Conservation (phyloP, 2,888 invertebrate species). For the Oscheius sp. region DNA sequence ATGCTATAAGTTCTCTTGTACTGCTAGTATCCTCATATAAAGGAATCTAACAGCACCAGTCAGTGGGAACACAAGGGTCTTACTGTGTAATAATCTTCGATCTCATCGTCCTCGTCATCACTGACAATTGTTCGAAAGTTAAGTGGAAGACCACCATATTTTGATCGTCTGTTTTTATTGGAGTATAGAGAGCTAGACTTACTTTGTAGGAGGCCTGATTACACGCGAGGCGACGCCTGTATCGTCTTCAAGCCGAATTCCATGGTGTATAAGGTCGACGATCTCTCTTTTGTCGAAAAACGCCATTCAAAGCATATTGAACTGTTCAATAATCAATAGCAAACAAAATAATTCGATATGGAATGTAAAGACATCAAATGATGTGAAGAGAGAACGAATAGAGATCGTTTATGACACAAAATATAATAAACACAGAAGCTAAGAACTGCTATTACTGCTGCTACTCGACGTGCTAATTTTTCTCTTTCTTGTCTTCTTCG, state of each 20-base stretch:
- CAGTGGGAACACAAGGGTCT: background rate
- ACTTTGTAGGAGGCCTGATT: conserved; percentile 33
- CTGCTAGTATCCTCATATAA: conserved; percentile 40
- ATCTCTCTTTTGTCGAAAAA: conserved; percentile 45
- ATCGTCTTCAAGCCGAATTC: conserved; percentile 47
- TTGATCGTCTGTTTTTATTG: conserved; percentile 34
- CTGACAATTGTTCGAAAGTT: conserved; percentile 38
- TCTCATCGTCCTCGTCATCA: conserved; percentile 32
- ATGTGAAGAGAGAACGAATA: conserved; percentile 17
- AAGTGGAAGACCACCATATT: conserved; percentile 52
- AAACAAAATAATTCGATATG: too few relatives aligned
- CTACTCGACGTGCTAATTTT: conserved; percentile 1
- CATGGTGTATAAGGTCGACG: conserved; percentile 47
- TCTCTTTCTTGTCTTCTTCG: conserved; percentile 16
- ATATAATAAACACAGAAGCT: background rate
- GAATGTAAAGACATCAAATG: conserved; percentile 10
- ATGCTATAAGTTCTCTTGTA: conserved; percentile 27
- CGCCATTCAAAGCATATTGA: too few relatives aligned
- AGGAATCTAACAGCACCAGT: conserved; percentile 36
- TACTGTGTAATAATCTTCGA: conserved; percentile 37
- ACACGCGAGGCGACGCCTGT: conserved; percentile 37
- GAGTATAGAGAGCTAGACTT: background rate
- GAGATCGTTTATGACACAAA: background rate
- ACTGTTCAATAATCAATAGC: too few relatives aligned
- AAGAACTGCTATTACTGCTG: background rate